Evolutionary conservation across 2,113 vertebrate species (phyloP), one percentile per base, ranked within the genome.

Genomic region (Nibea albiflora): DNA sequence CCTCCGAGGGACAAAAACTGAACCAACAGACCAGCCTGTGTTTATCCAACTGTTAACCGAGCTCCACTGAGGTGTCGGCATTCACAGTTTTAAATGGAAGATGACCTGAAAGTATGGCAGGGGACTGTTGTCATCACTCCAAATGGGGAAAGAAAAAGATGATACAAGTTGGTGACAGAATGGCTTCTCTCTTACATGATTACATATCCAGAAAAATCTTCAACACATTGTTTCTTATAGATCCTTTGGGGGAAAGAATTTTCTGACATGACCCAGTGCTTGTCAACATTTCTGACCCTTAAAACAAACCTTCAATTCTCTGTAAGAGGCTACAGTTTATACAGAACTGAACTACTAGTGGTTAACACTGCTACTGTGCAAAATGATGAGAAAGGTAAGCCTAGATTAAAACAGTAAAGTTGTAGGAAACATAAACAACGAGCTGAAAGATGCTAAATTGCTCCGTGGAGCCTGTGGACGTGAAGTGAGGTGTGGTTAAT

Each of bases 41-140:
- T 86, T 86, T 69, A 52, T 52, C 74, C 87, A 89, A 3, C 81
- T 81, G 81, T 46, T 64, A 1, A 12, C 31, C 15, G 77, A 4
- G 73, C 57, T n/a, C 16, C 0, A 0, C 26, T 0, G 66, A 69
- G 62, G 62, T 19, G 69, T 84, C 26, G 10, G 77, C 78, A 71
- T 70, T 47, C 54, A 49, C 11, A 31, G 81, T 81, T 87, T 89
- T 71, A 86, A 90, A 80, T 46, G 16, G 73, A 76, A 10, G 22
- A 57, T 72, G 66, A 88, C 24, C 31, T 22, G 24, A 61, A 39
- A 50, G 26, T 49, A 9, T 17, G 35, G 39, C 24, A 35, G 61
- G 28, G 42, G 56, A 4, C 63, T 50, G 56, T 0, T 12, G 73
- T 54, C 79, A 71, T 52, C n/a, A 7, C 1, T 31, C 49, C 35